Evolutionary conservation across 2,113 vertebrate genomes (phyloP), one percentile per base, ranked within the genome.

Genomic region (Hippocampus guttulatus): DNA sequence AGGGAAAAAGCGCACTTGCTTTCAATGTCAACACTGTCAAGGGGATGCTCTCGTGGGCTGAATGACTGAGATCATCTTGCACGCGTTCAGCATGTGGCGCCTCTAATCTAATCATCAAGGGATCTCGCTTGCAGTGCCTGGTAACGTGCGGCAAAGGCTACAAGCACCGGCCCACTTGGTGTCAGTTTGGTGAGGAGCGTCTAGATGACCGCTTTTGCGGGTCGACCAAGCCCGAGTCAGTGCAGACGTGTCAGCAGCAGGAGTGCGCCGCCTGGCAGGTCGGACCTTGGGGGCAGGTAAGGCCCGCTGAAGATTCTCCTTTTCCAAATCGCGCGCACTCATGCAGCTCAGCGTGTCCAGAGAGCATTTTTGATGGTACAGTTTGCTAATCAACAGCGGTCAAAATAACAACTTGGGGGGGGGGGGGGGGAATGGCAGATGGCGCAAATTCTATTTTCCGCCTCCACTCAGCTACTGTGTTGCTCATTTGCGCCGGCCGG

Each of bases 251-350:
- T 88, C 96, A 96, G 84, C 96, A 97, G 81, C 96, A 95, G 81
- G 97, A 98, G 75, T 99, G 97, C 85, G 96, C 97, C 3, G 94
- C 96, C 41, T 99, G 97, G 97, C 96, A 99, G 91, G 94, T 96
- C 16, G 97, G 97, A 74, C 93, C 94, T 0, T 99, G 97, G 97
- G 96, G 97, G 81, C 95, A 97, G 94, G 97, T 99, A 93, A 87
- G 90, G 8, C 5, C 9, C 30, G 18, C 4, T 45, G 10, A 45
- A 45, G 45, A 45, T 43, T 45, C 41, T 43, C 16, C 21, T 25
- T 45, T 25, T 65, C n/a, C 41, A 14, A 45, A 64, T 23, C 27
- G 2, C 15, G 16, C 58, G 27, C 20, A 33, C 15, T 60, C 33
- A 60, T 16, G 58, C 6, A 60, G 27, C 25, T 60, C 58, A 33